Conservation (phyloP, 2,888 invertebrate genomes). For the Clivina fossor region DNA sequence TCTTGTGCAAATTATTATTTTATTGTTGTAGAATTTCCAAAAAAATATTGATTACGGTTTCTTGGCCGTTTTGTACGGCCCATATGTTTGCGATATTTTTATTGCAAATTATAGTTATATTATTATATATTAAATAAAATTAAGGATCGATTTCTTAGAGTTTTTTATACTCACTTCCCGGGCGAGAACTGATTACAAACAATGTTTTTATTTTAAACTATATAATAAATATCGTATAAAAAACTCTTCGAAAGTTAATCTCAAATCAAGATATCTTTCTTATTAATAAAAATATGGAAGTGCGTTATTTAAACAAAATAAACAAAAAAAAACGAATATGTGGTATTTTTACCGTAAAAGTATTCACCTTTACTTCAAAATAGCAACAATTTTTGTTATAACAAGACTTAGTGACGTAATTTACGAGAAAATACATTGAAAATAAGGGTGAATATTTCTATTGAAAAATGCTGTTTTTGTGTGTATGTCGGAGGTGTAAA, state of each 20-base stretch:
- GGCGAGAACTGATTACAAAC: slow-evolving; percentile 1
- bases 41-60: slow-evolving; percentile 3
- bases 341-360: slow-evolving; percentile 35
- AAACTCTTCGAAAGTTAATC: slow-evolving; percentile 35
- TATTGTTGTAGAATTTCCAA: slow-evolving; percentile 25
- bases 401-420: slow-evolving; percentile 12
- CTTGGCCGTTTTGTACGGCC: slow-evolving; percentile 7
- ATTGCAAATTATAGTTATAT: slow-evolving; percentile 30
- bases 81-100: slow-evolving; percentile 23
- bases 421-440: slow-evolving; percentile 19
- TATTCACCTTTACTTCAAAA: slow-evolving; percentile 31
- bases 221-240: slow-evolving; percentile 25
- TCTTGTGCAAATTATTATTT: slow-evolving; percentile 16
- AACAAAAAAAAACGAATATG: slow-evolving; percentile 19
- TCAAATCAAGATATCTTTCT: slow-evolving; percentile 31
- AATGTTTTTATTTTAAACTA: slow-evolving; percentile 19
- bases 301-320: slow-evolving; percentile 28
- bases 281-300: slow-evolving; percentile 29
- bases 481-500: slow-evolving; percentile 29
- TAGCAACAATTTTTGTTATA: slow-evolving; percentile 23
- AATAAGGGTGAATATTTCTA: slow-evolving; percentile 32
- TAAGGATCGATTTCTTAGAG: slow-evolving; percentile 34
- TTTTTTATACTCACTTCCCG: slow-evolving; percentile 29
- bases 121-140: slow-evolving; percentile 28
- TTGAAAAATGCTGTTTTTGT: slow-evolving; percentile 32